A percentile compares a stretch with the other conserved stretches of the same genome.
phyloP scores from a whole-genome alignment of 2,113 vertebrate genomes.

The Stigmatopora argus region DNA sequence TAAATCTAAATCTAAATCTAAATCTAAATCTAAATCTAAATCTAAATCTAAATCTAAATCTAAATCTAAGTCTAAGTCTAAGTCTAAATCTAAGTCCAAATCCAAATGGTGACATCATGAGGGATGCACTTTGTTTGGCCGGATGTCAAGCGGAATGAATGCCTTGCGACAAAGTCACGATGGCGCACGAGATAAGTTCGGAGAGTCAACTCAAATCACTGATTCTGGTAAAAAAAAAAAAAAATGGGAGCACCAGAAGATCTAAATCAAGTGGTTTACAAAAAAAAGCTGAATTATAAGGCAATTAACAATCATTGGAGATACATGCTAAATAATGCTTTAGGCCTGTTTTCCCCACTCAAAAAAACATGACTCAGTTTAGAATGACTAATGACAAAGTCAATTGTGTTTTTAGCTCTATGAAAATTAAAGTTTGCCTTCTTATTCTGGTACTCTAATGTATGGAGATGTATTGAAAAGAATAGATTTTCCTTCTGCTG shows the following conservation, averaged over 20 bases:
- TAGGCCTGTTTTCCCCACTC: too few species aligned
- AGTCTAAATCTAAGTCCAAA: too few species aligned
- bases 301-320: too few species aligned
- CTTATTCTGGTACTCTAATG: not conserved
- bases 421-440: not conserved
- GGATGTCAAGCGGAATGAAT: not conserved
- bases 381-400: too few species aligned
- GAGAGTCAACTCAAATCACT: not conserved
- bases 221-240: not conserved
- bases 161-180: not conserved
- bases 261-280: not conserved
- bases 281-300: too few species aligned
- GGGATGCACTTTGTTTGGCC: conserved; percentile 22
- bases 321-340: too few species aligned
- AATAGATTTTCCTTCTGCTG: not conserved
- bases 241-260: not conserved
- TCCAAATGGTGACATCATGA: too few species aligned
- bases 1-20: too few species aligned
- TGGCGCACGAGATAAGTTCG: conserved; percentile 15
- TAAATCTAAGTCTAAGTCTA: too few species aligned
- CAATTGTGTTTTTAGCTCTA: not conserved
- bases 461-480: not conserved
- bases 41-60: too few species aligned
- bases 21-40: too few species aligned
- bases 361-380: not conserved